Evolutionary conservation across 2,113 vertebrate genomes (phyloP).

Genomic region (Pedionomus torquatus): DNA sequence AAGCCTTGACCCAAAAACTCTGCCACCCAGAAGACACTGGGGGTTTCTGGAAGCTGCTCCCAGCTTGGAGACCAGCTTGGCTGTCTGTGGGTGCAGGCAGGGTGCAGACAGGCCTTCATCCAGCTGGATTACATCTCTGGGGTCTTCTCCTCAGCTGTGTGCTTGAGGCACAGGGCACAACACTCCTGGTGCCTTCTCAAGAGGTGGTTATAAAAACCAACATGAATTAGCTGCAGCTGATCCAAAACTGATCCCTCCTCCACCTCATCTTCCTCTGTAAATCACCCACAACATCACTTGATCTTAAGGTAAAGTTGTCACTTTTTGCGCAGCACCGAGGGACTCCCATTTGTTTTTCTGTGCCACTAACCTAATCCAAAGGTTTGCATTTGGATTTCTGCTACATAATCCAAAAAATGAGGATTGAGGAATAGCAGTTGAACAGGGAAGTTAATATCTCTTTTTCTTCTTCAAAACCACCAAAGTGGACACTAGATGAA

Average conservation of each 20-base stretch:
- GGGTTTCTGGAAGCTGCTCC: not conserved
- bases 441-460: not conserved
- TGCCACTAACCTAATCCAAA: not conserved
- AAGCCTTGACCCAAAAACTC: not conserved
- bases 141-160: accelerated
- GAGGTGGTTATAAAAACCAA: not conserved
- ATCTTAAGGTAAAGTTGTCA: not conserved
- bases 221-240: not conserved
- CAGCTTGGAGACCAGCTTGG: not conserved
- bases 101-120: not conserved
- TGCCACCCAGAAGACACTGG: too few species aligned
- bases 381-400: not conserved
- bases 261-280: not conserved
- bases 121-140: not conserved
- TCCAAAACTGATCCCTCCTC: not conserved
- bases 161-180: not conserved
- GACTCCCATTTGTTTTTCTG: not conserved
- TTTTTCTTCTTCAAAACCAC: not conserved
- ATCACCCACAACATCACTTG: not conserved
- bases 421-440: not conserved
- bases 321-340: not conserved
- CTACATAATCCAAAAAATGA: not conserved
- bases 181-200: not conserved
- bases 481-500: not conserved
- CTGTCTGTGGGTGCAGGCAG: not conserved